Percentiles rank a stretch among this genome's conserved stretches.
Conservation (phyloP, 2,888 invertebrate species). For the Rhogogaster chlorosoma region DNA sequence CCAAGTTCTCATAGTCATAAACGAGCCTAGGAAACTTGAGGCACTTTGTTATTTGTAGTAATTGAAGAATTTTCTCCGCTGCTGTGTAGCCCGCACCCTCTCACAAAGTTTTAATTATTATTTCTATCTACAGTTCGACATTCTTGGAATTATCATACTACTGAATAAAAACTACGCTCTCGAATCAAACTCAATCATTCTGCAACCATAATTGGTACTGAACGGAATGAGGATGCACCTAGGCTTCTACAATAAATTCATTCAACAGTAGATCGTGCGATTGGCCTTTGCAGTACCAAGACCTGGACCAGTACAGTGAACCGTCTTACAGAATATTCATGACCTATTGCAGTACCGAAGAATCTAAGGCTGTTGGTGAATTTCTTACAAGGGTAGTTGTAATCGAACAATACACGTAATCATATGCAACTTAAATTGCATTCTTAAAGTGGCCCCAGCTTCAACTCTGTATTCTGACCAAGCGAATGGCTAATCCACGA, state of each 20-base stretch:
- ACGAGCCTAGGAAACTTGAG: not conserved
- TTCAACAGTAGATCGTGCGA: not conserved
- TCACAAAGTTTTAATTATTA: not conserved
- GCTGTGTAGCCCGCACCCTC: not conserved
- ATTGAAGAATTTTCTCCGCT: not conserved
- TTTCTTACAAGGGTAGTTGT: not conserved
- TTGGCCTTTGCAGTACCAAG: not conserved
- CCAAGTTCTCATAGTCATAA: not conserved
- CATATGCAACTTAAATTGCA: not conserved
- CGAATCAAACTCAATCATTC: not conserved
- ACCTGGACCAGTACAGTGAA: not conserved
- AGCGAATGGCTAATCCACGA: not conserved
- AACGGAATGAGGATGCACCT: not conserved
- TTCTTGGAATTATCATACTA: not conserved
- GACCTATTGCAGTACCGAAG: not conserved
- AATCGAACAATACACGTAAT: not conserved
- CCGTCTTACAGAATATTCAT: not conserved
- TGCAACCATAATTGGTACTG: not conserved
- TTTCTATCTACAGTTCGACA: not conserved
- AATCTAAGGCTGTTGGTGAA: not conserved
- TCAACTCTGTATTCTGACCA: not conserved
- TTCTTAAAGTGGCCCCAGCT: not conserved
- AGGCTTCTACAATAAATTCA: not conserved
- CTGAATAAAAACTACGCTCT: not conserved
- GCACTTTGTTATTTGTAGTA: not conserved